Evolutionary conservation across 2,113 vertebrate species (phyloP).

Genomic region (Orientallactaga bullata): DNA sequence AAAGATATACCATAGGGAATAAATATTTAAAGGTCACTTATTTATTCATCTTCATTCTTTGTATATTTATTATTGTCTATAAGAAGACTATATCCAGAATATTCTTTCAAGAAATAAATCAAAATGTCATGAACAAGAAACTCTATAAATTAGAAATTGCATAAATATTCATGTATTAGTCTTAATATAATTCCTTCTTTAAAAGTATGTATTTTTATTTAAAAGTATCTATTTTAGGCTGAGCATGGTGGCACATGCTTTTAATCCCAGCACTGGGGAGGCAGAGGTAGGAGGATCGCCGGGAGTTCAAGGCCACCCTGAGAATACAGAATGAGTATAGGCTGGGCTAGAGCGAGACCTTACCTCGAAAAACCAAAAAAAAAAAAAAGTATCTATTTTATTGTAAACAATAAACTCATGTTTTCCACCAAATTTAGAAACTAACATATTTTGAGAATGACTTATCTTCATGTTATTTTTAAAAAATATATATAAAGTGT

Average conservation of each 20-base stretch:
- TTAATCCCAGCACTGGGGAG: too few species aligned
- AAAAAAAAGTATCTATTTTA: too few species aligned
- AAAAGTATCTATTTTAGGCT: too few species aligned
- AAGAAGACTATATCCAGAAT: neutral
- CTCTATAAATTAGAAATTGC: slow-evolving; percentile 38
- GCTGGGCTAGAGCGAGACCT: too few species aligned
- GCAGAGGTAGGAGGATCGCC: too few species aligned
- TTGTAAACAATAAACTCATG: too few species aligned
- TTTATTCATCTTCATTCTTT: slow-evolving; percentile 51
- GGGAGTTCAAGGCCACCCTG: too few species aligned
- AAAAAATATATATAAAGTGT: neutral
- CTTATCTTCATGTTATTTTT: neutral
- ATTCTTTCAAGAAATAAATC: slow-evolving; percentile 59
- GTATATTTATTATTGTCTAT: neutral
- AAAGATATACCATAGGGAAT: slow-evolving; percentile 42
- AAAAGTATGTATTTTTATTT: neutral
- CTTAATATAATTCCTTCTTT: slow-evolving; percentile 9
- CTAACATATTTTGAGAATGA: neutral
- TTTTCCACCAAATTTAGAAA: neutral
- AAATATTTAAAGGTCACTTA: slow-evolving; percentile 49
- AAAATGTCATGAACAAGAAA: slow-evolving; percentile 43
- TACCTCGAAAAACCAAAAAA: too few species aligned
- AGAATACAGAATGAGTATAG: too few species aligned
- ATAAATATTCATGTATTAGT: slow-evolving; percentile 47
- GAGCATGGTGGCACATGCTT: too few species aligned